phyloP scores from a whole-genome alignment of 2,113 vertebrate genomes.

The Festucalex cinctus region DNA sequence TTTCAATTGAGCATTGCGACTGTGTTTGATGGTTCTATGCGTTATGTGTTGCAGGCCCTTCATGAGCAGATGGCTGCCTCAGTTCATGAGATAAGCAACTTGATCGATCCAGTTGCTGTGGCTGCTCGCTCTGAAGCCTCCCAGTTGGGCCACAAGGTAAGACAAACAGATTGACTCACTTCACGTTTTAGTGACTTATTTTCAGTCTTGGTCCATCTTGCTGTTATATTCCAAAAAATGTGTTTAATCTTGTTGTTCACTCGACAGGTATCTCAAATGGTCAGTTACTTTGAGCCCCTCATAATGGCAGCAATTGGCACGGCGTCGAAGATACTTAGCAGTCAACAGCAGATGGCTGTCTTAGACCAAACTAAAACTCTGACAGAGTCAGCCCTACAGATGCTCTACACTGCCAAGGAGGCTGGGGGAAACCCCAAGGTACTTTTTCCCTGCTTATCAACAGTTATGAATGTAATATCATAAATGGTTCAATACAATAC shows the following conservation, averaged over 20 bases:
- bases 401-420: slow-evolving; percentile 96
- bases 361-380: slow-evolving; percentile 96
- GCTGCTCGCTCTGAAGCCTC: slow-evolving; percentile 90
- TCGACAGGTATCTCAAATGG: slow-evolving; percentile 93
- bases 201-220: background rate
- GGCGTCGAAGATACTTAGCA: slow-evolving; percentile 91
- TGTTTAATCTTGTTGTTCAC: background rate
- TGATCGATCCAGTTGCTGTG: slow-evolving; percentile 88
- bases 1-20: too few relatives aligned
- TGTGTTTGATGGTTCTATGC: background rate
- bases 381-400: slow-evolving; percentile 91
- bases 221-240: background rate
- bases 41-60: slow-evolving; percentile 75
- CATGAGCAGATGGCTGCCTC: slow-evolving; percentile 96
- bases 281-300: slow-evolving; percentile 94
- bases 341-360: slow-evolving; percentile 98
- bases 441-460: background rate
- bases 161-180: background rate
- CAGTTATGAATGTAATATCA: background rate
- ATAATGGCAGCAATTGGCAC: slow-evolving; percentile 87
- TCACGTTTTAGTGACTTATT: background rate
- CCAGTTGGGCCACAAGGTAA: slow-evolving; percentile 95
- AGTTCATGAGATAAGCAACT: slow-evolving; percentile 93
- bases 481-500: too few relatives aligned
- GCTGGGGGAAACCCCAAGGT: slow-evolving; percentile 98